Evolutionary conservation across 2,888 invertebrate genomes (phyloP), one percentile per base, ranked within the genome.

Genomic region (Philereme vetulata): DNA sequence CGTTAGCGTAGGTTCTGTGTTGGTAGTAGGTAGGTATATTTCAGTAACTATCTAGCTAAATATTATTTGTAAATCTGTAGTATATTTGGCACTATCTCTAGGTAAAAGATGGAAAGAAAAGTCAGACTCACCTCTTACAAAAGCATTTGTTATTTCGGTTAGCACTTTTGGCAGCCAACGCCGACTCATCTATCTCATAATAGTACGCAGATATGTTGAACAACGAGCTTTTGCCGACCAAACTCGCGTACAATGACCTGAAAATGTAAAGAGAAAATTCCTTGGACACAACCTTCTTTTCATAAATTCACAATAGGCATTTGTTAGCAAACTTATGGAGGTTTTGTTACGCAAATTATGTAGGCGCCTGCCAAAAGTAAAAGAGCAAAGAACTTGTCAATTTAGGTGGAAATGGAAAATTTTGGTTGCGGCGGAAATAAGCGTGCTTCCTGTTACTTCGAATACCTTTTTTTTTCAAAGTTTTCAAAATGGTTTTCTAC

Each of bases 101-200:
- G 21, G 21, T 21, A 2, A 21, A 21, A 21, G 21, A 21, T 21
- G 21, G 0, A 6, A 38, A 38, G 38, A 4, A 38, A 3, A 5
- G 4, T 34, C 32, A 4, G 5, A 46, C 46, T 46, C n/a, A 87
- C 83, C 78, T 80, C 56, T 80, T 87, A 72, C 94, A 94, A 69
- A 88, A 94, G 74, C 94, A 94, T 64, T 82, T 84, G 68, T 93
- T 91, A 43, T 84, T 77, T 0, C 89, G 88, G 47, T 86, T 87
- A 0, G 85, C 84, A 44, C 84, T 86, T 59, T 87, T 87, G 0
- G 92, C 80, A 0, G 87, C 88, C 47, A 94, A 80, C 0, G 86
- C 79, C 0, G 84, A 79, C 21, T 82, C 80, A 0, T 86, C 80
- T n/a, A 90, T 82, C 62, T 85, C 85, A 70, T 93, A 94, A 66